Evolutionary conservation across 2,888 invertebrate genomes (phyloP).

Genomic region (Brachyopa scutellaris): DNA sequence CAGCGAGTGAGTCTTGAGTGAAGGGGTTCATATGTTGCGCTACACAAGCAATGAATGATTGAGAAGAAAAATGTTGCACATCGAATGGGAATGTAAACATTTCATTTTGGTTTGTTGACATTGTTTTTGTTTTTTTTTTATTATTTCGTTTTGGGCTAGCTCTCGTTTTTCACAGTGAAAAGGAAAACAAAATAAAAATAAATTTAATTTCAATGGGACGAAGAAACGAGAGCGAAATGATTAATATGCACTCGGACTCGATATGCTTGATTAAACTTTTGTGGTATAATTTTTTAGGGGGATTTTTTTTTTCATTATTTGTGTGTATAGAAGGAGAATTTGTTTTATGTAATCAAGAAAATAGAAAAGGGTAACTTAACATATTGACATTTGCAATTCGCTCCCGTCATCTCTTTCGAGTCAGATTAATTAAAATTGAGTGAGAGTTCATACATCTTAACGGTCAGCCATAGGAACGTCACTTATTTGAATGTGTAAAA

Average conservation of each 20-base stretch:
- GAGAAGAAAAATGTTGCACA: conserved; percentile 49
- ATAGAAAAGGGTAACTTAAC: neutral
- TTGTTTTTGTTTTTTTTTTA: neutral
- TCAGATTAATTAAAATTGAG: no score
- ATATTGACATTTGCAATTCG: no score
- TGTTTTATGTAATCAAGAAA: neutral
- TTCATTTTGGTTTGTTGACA: conserved; percentile 54
- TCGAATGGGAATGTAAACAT: conserved; percentile 45
- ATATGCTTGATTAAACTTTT: conserved; percentile 44
- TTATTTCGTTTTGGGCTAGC: conserved; percentile 9
- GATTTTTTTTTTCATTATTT: neutral
- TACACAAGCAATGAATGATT: conserved; percentile 12
- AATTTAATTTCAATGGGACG: conserved; percentile 44
- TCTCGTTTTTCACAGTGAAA: conserved; percentile 12
- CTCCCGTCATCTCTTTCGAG: no score
- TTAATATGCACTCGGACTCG: conserved; percentile 49
- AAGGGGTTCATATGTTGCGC: conserved; percentile 46
- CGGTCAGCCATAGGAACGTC: no score
- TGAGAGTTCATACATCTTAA: no score
- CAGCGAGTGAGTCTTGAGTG: conserved; percentile 32
- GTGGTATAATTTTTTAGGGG: conserved; percentile 14
- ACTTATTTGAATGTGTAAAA: no score
- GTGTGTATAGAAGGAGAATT: neutral
- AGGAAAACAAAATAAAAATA: conserved; percentile 3
- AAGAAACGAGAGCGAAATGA: conserved; percentile 10